These are phyloP conservation scores for Taeniopygia guttata DNA, from an alignment of 2,797 vertebrate species.

Conservation along the genomic window DNA sequence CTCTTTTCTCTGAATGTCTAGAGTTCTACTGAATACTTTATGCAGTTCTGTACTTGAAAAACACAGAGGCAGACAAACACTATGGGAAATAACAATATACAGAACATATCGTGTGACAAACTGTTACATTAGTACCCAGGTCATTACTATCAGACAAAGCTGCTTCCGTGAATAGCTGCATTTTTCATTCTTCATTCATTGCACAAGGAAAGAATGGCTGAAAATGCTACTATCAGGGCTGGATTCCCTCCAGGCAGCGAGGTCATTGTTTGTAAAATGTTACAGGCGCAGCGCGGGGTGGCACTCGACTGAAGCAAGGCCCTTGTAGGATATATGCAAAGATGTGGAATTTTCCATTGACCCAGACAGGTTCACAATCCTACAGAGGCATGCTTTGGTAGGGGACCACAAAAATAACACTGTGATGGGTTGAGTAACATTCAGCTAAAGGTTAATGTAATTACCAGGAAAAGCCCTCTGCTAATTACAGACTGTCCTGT, in stretches of 20 bases:
- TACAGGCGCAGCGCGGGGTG: not conserved
- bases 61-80: not conserved
- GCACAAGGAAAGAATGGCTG: conserved; percentile 25
- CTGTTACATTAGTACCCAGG: not conserved
- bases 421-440: not conserved
- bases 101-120: not conserved
- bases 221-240: conserved; percentile 19
- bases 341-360: conserved; percentile 59
- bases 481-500: conserved; percentile 7
- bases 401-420: not conserved
- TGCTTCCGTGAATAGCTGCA: conserved; percentile 32
- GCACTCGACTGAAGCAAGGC: not conserved
- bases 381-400: not conserved
- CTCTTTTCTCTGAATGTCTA: not conserved
- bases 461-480: not conserved
- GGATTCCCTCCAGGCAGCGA: conserved; percentile 58
- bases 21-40: not conserved
- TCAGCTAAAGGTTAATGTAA: conserved; percentile 29
- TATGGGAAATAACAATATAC: not conserved
- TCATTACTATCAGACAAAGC: conserved; percentile 28
- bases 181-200: conserved; percentile 69
- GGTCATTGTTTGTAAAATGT: conserved; percentile 55
- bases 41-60: not conserved
- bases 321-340: not conserved
- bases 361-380: not conserved